Evolutionary conservation across 2,888 invertebrate species (phyloP).

Genomic region (Perizoma flavofasciatum): DNA sequence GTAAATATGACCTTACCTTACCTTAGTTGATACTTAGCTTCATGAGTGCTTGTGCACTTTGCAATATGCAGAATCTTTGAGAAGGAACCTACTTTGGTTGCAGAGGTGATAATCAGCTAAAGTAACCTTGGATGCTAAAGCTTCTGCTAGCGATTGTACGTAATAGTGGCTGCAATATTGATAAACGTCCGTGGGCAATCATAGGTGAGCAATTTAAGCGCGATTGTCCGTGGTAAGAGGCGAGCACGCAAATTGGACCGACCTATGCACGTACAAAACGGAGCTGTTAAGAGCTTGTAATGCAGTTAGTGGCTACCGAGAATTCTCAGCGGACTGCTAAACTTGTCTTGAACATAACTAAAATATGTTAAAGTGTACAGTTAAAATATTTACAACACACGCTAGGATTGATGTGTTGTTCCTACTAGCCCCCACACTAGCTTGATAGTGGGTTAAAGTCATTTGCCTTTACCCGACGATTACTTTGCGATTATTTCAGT

Average conservation of each 20-base stretch:
- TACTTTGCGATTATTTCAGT: too few species aligned
- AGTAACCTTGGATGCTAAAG: background rate
- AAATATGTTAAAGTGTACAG: background rate
- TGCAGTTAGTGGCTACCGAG: slow-evolving; percentile 33
- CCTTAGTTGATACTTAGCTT: too few species aligned
- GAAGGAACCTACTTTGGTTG: too few species aligned
- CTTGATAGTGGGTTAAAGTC: too few species aligned
- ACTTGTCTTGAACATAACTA: slow-evolving; percentile 1
- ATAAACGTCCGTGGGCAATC: slow-evolving; percentile 78
- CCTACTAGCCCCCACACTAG: too few species aligned
- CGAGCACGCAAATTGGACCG: slow-evolving; percentile 70
- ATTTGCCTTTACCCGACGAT: too few species aligned
- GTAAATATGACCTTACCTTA: too few species aligned
- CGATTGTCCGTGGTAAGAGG: slow-evolving; percentile 78
- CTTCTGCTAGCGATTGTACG: slow-evolving; percentile 15
- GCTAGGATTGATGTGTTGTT: too few species aligned
- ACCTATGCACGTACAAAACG: slow-evolving; percentile 62
- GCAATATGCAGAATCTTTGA: too few species aligned
- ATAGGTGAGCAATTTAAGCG: slow-evolving; percentile 74
- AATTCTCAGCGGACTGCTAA: slow-evolving; percentile 11
- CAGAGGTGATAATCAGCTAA: too few species aligned
- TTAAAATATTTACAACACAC: background rate
- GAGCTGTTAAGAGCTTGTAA: slow-evolving; percentile 57
- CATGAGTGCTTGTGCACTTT: too few species aligned
- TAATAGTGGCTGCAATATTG: slow-evolving; percentile 71